Conservation (phyloP, 2,797 vertebrate genomes). For the Aselliscus stoliczkanus region DNA sequence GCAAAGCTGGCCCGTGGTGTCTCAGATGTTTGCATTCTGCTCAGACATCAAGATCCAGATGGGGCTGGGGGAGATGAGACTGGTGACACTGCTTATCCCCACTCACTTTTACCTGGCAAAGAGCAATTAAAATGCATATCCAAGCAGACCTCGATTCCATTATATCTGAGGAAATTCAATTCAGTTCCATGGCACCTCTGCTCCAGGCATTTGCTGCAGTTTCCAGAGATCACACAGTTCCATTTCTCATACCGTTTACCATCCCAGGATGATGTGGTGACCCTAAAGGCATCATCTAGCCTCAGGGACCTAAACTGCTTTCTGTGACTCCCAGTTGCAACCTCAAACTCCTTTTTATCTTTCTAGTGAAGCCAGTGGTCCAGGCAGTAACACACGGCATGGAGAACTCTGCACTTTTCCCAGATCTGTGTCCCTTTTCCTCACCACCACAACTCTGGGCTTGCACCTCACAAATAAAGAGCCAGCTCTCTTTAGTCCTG, state of each 20-base stretch:
- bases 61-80: neutral
- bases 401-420: neutral
- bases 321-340: neutral
- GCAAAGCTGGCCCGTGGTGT: neutral
- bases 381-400: rapidly evolving
- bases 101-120: neutral
- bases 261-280: rapidly evolving
- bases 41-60: neutral
- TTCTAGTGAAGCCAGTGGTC: neutral
- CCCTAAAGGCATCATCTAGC: rapidly evolving
- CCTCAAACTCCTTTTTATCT: neutral
- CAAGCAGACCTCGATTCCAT: neutral
- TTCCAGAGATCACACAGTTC: neutral
- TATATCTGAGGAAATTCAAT: neutral
- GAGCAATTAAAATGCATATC: neutral
- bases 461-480: neutral
- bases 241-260: too few relatives aligned
- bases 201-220: neutral
- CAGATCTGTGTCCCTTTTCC: rapidly evolving
- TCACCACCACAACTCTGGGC: too few relatives aligned
- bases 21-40: neutral
- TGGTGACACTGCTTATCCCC: neutral
- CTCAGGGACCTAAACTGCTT: too few relatives aligned
- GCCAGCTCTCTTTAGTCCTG: neutral
- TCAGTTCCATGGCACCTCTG: neutral